Evolutionary conservation across 2,888 invertebrate species (phyloP).

Genomic region (Shargacucullia verbasci): DNA sequence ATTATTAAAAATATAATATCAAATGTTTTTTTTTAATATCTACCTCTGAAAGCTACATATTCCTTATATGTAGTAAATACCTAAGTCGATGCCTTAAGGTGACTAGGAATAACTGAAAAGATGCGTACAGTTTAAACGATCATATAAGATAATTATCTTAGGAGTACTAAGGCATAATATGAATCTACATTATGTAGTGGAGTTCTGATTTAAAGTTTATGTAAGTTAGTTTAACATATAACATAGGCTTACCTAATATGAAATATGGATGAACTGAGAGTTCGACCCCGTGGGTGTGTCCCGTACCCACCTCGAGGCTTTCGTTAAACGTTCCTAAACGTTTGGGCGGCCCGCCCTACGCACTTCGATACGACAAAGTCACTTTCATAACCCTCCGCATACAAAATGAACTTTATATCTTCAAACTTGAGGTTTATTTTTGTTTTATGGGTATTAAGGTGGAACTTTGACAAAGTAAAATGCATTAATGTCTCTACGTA

Average conservation of each 20-base stretch:
- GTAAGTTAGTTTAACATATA: constrained; percentile 12
- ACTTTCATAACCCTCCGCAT: constrained; percentile 37
- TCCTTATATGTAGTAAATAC: no score
- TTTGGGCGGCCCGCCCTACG: constrained; percentile 89
- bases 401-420: constrained; percentile 64
- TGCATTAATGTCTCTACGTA: constrained; percentile 75
- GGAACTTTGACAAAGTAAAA: constrained; percentile 73
- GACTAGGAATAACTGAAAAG: no score
- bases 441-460: constrained; percentile 34
- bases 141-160: no score
- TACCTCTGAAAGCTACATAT: no score
- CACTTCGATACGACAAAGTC: constrained; percentile 71
- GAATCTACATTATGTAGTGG: not conserved
- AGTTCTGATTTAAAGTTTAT: constrained; percentile 5
- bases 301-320: constrained; percentile 73
- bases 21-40: no score
- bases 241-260: constrained; percentile 45
- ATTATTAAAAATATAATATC: no score
- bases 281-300: constrained; percentile 81
- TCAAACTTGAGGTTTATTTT: constrained; percentile 52
- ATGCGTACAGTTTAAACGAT: no score
- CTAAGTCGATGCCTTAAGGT: no score
- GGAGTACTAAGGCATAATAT: not conserved
- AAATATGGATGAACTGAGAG: constrained; percentile 53
- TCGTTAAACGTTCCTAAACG: constrained; percentile 88